Conservation (phyloP, 1,140 invertebrate species). For the Heliconius eleuchia region DNA sequence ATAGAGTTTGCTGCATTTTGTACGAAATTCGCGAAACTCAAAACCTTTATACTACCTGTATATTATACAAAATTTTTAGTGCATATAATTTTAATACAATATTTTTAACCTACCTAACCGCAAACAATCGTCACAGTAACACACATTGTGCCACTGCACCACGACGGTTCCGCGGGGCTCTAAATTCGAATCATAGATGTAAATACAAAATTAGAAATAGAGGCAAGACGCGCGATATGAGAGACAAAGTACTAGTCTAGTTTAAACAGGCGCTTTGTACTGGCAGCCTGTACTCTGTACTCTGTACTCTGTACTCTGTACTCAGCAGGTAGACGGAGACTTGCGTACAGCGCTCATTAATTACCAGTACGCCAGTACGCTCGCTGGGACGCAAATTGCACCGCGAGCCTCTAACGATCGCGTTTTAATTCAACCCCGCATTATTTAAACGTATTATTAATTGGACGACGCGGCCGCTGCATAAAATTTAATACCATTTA, state of each 20-base stretch:
- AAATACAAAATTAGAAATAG: too few relatives aligned
- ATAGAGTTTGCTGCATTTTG: too few relatives aligned
- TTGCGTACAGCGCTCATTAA: constrained; percentile 25
- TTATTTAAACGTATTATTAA: constrained; percentile 41
- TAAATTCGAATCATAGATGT: too few relatives aligned
- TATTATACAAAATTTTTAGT: too few relatives aligned
- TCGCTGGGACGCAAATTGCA: constrained; percentile 29
- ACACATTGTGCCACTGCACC: too few relatives aligned
- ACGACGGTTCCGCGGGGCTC: too few relatives aligned
- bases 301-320: neutral
- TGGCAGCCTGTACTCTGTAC: neutral
- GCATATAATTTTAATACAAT: too few relatives aligned
- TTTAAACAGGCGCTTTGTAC: neutral
- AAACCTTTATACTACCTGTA: too few relatives aligned
- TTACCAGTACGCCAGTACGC: constrained; percentile 1
- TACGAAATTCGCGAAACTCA: too few relatives aligned
- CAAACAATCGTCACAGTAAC: too few relatives aligned
- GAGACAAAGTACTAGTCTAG: neutral
- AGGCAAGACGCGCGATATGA: neutral
- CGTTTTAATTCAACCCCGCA: constrained; percentile 37
- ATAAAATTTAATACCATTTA: constrained; percentile 36
- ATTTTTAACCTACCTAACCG: too few relatives aligned
- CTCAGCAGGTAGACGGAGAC: neutral
- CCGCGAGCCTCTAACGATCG: constrained; percentile 33
- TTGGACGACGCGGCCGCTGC: constrained; percentile 37